These are phyloP conservation scores for Pseudomyrmex pallidus DNA, from an alignment of 1,140 invertebrate species.

Conservation along the genomic window DNA sequence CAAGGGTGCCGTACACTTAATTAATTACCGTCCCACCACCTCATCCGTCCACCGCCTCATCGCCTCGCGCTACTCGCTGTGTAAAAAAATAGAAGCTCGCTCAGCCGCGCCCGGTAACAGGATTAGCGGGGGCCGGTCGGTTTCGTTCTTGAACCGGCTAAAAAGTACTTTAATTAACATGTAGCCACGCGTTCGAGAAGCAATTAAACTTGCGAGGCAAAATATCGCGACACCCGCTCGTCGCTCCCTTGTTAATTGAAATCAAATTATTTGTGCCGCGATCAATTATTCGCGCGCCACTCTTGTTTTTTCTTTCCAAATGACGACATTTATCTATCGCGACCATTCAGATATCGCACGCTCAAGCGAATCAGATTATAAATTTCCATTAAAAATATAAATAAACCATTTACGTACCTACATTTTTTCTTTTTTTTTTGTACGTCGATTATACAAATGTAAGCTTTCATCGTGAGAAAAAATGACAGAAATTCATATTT, in stretches of 20 bases:
- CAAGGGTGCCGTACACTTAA: constrained; percentile 76
- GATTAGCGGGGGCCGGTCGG: constrained; percentile 47
- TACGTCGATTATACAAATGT: background rate
- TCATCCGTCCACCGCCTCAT: constrained; percentile 3
- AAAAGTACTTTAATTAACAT: constrained; percentile 71
- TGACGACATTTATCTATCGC: background rate
- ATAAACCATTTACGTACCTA: background rate
- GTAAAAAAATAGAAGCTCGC: constrained; percentile 37
- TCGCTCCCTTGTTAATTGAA: constrained; percentile 22
- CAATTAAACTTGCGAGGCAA: constrained; percentile 46
- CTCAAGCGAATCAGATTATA: no score
- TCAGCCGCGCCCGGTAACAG: constrained; percentile 1
- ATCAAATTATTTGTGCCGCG: constrained; percentile 36
- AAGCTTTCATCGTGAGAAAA: background rate
- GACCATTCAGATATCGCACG: constrained; percentile 7
- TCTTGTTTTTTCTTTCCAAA: background rate
- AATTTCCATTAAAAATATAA: no score
- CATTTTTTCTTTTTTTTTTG: background rate
- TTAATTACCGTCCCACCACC: constrained; percentile 73
- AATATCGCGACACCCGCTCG: constrained; percentile 25
- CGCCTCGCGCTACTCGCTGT: constrained; percentile 51
- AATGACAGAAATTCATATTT: background rate
- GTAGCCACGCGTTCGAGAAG: constrained; percentile 37
- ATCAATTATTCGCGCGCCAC: constrained; percentile 30
- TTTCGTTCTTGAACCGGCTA: constrained; percentile 29